Base-by-base conservation (phyloP, 2,113 vertebrate species). In the Caracal caracal region DNA sequence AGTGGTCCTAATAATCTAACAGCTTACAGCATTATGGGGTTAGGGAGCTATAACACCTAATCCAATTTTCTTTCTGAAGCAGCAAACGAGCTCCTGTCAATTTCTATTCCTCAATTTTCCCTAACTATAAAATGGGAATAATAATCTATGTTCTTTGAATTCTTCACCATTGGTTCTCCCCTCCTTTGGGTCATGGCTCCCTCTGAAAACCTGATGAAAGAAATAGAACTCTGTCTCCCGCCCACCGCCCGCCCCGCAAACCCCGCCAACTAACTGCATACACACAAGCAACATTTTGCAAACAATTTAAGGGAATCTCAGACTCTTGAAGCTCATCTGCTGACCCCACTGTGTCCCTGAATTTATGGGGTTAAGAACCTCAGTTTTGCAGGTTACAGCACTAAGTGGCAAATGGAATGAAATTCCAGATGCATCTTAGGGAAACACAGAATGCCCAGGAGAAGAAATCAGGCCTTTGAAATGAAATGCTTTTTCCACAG, bases 81-180 rank as follows among this genome's bases (percentile, higher is more conserved):
- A 97, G 93, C 92, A 94, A 96, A 97, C 92, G 6, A 79, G 66
- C 61, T 80, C 63, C 70, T 92, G 40, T 70, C 61, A 51, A 84
- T 81, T 83, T 94, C 68, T 91, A 71, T 61, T 97, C 90, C 93
- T 97, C 96, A 94, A 81, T 70, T 81, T 88, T 82, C 80, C 91
- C 95, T 96, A 97, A 78, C 66, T 96, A 90, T 95, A 97, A 98
- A 98, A 98, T 98, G 97, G 92, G 89, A 97, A 97, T 96, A 97
- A 97, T 97, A 96, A 97, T 95, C 43, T 92, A 65, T 87, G 47
- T 24, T 61, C 51, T 92, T 26, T 71, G 28, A 93, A 73, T 16
- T 87, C 66, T 89, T 86, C 47, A 51, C 11, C 56, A 79, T 2
- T 83, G 82, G 33, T 70, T 93, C 63, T 86, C 95, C 66, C 35